Evolutionary conservation across 2,888 invertebrate species (phyloP), one percentile per base, ranked within the genome.

Genomic region (Eretmocerus hayati): DNA sequence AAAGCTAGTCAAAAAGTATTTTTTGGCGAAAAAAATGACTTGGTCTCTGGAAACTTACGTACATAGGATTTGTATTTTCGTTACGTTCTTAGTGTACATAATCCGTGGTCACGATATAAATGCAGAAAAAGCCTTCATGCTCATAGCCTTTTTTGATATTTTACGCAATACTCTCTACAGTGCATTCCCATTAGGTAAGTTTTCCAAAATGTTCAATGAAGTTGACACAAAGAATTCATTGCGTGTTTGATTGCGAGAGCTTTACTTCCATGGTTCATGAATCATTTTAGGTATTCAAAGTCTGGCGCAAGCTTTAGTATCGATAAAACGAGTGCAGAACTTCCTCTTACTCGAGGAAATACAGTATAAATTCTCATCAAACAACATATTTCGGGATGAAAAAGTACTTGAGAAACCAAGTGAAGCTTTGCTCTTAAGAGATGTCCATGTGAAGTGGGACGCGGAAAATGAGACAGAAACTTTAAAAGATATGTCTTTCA

Each of bases 61-160:
- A 1, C 77, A 80, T 1, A 77, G 88, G 56, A 74, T 88, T 56
- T 81, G 86, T 26, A 76, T 87, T 42, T 85, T 86, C 64, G 72
- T 82, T 42, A 83, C 84, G 1, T 78, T 89, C 38, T 61, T 82
- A 18, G 66, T 79, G 1, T 82, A 80, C 61, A 78, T 84, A 32
- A 71, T 81, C 2, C 71, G 74, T 21, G 83, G 81, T 15, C 74
- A 79, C 58, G 65, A 71, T 2, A 77, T 88, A 55, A 79, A 80
- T 1, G 82, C 86, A 2, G 84, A 86, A 67, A 79, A 81, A 64
- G 83, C 85, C 1, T 86, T 85, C 66, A 80, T 85, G 36, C 73
- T 84, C 23, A 81, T 84, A 4, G 81, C 86, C 21, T 81, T 84
- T 60, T 86, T 83, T 72, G 85, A 86, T 60, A 81, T 85, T 35